Percentiles rank a stretch among this genome's conserved stretches.
These are phyloP conservation scores for Amphiprion ocellaris DNA, from an alignment of 2,113 vertebrate genomes.

Conservation along the genomic window DNA sequence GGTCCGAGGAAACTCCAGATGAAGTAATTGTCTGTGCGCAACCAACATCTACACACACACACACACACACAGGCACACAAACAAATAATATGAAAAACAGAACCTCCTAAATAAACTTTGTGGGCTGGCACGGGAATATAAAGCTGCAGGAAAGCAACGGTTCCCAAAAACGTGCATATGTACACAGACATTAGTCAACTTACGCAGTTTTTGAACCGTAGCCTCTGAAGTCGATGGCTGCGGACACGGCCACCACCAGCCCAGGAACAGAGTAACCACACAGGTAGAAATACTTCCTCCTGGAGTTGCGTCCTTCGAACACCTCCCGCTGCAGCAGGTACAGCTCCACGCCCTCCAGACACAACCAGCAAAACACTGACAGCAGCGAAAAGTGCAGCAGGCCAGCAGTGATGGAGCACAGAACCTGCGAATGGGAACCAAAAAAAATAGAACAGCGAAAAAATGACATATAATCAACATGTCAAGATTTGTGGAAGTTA, in stretches of 20 bases:
- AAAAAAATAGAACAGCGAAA: not conserved
- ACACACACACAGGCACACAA: constrained; percentile 39
- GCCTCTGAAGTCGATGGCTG: constrained; percentile 93
- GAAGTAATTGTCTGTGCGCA: constrained; percentile 93
- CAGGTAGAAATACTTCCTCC: constrained; percentile 93
- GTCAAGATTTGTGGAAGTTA: not conserved
- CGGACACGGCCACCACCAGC: constrained; percentile 92
- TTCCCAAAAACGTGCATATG: not conserved
- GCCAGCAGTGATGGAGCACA: constrained; percentile 91
- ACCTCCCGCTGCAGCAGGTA: constrained; percentile 93
- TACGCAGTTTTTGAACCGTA: constrained; percentile 92
- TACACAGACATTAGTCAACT: constrained; percentile 48
- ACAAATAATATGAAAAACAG: constrained; percentile 12
- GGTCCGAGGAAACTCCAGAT: constrained; percentile 96
- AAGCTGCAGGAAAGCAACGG: not conserved
- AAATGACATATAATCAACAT: not conserved
- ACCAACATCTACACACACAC: constrained; percentile 88
- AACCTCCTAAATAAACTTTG: not conserved
- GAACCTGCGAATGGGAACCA: constrained; percentile 78
- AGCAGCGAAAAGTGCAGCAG: constrained; percentile 94
- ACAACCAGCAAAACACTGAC: constrained; percentile 94
- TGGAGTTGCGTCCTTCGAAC: constrained; percentile 91
- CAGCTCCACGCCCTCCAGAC: constrained; percentile 92
- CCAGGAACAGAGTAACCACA: constrained; percentile 92
- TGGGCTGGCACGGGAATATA: not conserved